Base-by-base conservation (phyloP, 1,140 invertebrate genomes). In the Coelopa frigida region DNA sequence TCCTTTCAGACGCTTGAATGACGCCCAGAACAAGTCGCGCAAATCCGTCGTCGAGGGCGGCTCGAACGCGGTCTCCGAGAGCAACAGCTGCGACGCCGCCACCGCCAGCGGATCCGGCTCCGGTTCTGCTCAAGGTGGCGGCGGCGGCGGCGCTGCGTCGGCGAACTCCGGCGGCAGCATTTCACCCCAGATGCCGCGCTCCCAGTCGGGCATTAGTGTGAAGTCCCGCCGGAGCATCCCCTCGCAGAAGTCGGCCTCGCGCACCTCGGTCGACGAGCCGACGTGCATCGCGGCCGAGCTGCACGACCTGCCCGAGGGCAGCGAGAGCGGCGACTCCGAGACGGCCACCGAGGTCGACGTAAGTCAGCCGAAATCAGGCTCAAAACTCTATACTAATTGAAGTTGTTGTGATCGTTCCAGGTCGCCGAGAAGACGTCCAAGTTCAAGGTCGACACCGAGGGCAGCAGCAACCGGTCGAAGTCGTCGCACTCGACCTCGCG, bases 311-410 rank as follows among this genome's bases (percentile, higher is more conserved):
- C 70, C 70, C 5, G 78, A 80, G 24, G 78, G 77, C 48, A 70
- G 75, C 11, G 79, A 80, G 48, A 81, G 76, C 51, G 81, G 80
- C 1, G 81, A 83, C 49, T 76, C 77, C 1, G 81, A 81, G 55
- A 83, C 81, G 3, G 82, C 80, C 7, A 86, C 82, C 12, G 84
- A 87, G 65, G 84, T 85, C 2, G 83, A 84, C 54, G 75, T 85
- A 39, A 67, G 63, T 64, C 32, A 26, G 7, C 17, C 6, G 0
- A 4, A 35, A 2, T 15, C 4, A 6, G 21, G 32, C 5, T 2
- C 14, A 17, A 17, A 8, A 20, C 17, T 12, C 41, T 32, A 11
- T 27, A 5, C 5, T 27, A 8, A 29, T n/a, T 29, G n/a, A 29
- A 8, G n/a, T 29, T 29, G 27, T 7, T 29, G 27, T 29, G 27